phyloP scores from a whole-genome alignment of 2,113 vertebrate genomes.

The Chrysochloris asiatica region DNA sequence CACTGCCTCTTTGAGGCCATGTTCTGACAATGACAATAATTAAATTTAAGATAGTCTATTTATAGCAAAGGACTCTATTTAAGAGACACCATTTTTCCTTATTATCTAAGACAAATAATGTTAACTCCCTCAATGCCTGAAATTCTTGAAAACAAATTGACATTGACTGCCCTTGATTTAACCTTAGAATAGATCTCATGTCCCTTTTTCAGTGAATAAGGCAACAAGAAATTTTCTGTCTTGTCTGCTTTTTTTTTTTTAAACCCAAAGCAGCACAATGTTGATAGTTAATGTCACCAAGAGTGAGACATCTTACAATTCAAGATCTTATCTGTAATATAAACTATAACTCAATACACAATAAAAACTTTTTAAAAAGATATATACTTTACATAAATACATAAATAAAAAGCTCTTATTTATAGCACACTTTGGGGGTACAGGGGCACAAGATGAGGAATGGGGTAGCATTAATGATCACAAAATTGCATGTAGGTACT shows the following conservation, averaged over 20 bases:
- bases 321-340: background rate
- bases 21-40: constrained; percentile 63
- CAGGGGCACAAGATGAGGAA: background rate
- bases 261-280: background rate
- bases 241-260: background rate
- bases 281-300: background rate
- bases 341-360: no score
- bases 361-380: no score
- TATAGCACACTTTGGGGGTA: background rate
- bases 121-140: constrained; percentile 48
- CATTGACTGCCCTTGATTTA: constrained; percentile 48
- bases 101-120: constrained; percentile 62
- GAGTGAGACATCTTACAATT: background rate
- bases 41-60: constrained; percentile 69
- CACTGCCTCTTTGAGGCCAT: background rate
- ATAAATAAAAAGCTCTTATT: no score
- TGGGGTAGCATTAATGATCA: background rate
- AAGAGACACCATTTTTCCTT: constrained; percentile 67
- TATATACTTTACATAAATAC: no score
- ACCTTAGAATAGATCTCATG: constrained; percentile 20
- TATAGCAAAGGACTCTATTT: constrained; percentile 63
- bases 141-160: constrained; percentile 48
- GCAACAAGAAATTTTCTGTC: constrained; percentile 21
- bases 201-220: constrained; percentile 23
- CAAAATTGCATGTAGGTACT: background rate